These are phyloP conservation scores for Hyposoter dolosus DNA, from an alignment of 2,888 invertebrate genomes.

Conservation along the genomic window DNA sequence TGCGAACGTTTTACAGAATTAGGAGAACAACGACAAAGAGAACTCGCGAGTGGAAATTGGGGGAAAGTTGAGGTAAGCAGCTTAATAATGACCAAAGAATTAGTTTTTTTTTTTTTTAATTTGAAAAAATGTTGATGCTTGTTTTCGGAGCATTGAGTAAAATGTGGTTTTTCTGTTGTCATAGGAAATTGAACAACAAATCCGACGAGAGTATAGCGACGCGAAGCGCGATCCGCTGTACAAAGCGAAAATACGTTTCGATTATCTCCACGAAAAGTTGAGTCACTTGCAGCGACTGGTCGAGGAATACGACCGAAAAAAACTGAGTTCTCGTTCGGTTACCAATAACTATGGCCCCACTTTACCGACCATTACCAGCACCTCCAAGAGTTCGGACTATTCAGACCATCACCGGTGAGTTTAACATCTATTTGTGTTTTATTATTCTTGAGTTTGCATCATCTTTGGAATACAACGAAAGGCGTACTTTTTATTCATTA, in stretches of 20 bases:
- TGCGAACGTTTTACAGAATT: slow-evolving; percentile 92
- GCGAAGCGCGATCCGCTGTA: slow-evolving; percentile 91
- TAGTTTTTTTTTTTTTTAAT: not conserved
- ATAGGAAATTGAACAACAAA: slow-evolving; percentile 93
- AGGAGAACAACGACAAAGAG: slow-evolving; percentile 89
- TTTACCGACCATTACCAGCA: slow-evolving; percentile 70
- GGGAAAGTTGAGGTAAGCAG: slow-evolving; percentile 87
- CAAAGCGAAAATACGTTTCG: slow-evolving; percentile 92
- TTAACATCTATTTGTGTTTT: no score
- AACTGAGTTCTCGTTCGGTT: not conserved
- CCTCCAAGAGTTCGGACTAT: slow-evolving; percentile 76
- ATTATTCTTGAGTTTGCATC: no score
- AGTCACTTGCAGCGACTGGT: slow-evolving; percentile 91
- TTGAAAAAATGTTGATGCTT: no score
- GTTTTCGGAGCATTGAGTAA: not conserved
- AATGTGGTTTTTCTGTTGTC: slow-evolving; percentile 72
- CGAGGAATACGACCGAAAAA: no score
- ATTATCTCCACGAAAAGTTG: slow-evolving; percentile 96
- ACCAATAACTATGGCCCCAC: slow-evolving; percentile 49
- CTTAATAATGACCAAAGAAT: not conserved
- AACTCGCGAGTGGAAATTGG: slow-evolving; percentile 79
- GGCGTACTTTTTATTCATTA: no score
- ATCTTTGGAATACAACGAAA: no score
- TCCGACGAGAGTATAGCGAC: slow-evolving; percentile 93
- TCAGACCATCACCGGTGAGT: no score